Conservation (phyloP, 1,140 invertebrate genomes). For the Diorhabda carinulata region DNA sequence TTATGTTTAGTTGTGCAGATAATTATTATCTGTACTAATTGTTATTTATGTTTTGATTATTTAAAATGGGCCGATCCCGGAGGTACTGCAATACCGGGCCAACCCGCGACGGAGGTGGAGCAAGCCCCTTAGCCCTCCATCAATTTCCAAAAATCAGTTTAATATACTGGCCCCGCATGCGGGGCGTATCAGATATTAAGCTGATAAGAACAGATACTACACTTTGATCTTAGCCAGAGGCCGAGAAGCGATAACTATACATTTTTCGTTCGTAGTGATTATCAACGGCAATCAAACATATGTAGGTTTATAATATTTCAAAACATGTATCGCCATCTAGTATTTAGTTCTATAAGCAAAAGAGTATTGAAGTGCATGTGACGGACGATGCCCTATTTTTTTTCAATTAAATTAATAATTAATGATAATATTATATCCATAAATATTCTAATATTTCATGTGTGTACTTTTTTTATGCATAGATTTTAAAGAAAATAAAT, state of each 20-base stretch:
- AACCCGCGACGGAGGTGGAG: conserved; percentile 1
- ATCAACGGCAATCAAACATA: not conserved
- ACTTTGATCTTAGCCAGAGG: conserved; percentile 1
- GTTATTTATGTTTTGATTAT: not conserved
- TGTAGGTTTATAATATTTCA: too few relatives aligned
- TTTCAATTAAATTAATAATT: too few relatives aligned
- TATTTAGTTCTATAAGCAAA: too few relatives aligned
- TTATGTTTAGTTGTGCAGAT: too few relatives aligned
- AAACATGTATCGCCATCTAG: too few relatives aligned
- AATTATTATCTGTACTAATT: too few relatives aligned
- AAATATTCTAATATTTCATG: too few relatives aligned
- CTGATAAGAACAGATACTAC: conserved; percentile 2
- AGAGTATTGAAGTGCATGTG: too few relatives aligned
- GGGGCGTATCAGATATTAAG: conserved; percentile 1
- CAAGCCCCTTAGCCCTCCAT: not conserved
- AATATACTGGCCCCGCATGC: conserved; percentile 1
- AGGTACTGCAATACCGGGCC: not conserved
- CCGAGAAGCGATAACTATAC: not conserved
- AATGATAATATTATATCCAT: too few relatives aligned
- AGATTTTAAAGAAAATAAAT: too few relatives aligned
- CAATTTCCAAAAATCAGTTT: conserved; percentile 1
- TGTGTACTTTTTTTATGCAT: too few relatives aligned
- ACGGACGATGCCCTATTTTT: too few relatives aligned
- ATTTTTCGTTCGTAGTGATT: not conserved
- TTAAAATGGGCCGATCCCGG: not conserved